Percentiles rank a stretch among this genome's conserved stretches.
phyloP scores from a whole-genome alignment of 2,113 vertebrate species.

The Peromyscus maniculatus region DNA sequence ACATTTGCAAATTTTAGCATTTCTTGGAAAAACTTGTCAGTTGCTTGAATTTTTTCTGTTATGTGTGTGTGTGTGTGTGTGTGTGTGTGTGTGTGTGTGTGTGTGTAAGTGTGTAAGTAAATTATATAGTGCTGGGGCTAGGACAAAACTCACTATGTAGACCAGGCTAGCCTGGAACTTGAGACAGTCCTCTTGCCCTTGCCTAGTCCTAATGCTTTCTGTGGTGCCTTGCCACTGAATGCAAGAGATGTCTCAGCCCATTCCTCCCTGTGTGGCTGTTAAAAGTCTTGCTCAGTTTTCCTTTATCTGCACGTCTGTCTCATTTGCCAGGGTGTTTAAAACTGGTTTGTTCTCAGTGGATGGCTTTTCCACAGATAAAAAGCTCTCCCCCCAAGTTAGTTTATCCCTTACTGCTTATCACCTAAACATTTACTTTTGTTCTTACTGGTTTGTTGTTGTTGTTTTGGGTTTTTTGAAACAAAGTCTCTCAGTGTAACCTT shows the following conservation, averaged over 20 bases:
- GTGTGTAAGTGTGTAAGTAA: neutral
- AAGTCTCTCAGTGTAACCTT: neutral
- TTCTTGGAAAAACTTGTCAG: neutral
- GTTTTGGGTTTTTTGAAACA: neutral
- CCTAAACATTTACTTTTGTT: slow-evolving; percentile 50
- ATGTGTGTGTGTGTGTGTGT: neutral
- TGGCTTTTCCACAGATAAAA: neutral
- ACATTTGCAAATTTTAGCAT: slow-evolving; percentile 35
- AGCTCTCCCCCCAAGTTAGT: neutral
- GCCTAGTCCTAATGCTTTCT: neutral
- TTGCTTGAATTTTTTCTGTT: neutral
- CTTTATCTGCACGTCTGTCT: neutral
- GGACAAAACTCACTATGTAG: neutral
- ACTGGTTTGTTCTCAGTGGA: neutral
- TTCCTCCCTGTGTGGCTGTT: neutral
- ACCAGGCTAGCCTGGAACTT: neutral
- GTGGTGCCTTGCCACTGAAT: neutral
- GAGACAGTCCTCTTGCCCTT: neutral
- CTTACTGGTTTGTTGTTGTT: neutral
- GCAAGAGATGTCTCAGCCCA: neutral
- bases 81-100: no score
- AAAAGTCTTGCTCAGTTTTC: neutral
- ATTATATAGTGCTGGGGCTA: neutral
- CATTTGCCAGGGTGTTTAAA: slow-evolving; percentile 34
- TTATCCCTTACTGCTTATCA: slow-evolving; percentile 35